Evolutionary conservation across 2,888 invertebrate species (phyloP).

Genomic region (Apamea anceps): DNA sequence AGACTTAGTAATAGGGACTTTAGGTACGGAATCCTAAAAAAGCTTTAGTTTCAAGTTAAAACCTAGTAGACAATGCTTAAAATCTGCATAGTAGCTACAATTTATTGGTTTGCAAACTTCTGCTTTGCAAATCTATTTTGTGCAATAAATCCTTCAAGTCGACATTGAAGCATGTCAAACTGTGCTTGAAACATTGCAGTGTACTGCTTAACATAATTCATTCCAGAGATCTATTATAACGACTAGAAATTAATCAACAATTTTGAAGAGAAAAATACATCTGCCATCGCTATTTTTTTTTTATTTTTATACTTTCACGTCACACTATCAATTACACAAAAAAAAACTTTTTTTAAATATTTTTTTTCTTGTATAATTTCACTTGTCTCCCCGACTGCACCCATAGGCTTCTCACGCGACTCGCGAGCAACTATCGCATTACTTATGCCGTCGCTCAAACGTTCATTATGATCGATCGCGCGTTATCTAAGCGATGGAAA

Average conservation of each 20-base stretch:
- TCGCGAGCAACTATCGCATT: slow-evolving; percentile 51
- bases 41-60: slow-evolving; percentile 21
- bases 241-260: slow-evolving; percentile 2
- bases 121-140: slow-evolving; percentile 55
- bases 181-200: slow-evolving; percentile 51
- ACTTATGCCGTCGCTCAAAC: slow-evolving; percentile 56
- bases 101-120: slow-evolving; percentile 55
- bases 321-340: neutral
- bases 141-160: slow-evolving; percentile 54
- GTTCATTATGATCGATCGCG: slow-evolving; percentile 64
- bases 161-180: slow-evolving; percentile 53
- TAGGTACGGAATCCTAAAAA: slow-evolving; percentile 1
- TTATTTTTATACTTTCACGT: neutral
- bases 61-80: slow-evolving; percentile 30
- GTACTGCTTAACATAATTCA: slow-evolving; percentile 32
- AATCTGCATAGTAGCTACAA: slow-evolving; percentile 44
- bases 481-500: slow-evolving; percentile 64
- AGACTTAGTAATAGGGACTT: neutral
- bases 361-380: neutral
- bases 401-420: slow-evolving; percentile 52
- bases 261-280: neutral
- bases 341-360: neutral
- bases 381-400: slow-evolving; percentile 47
- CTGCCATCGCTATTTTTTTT: no score
- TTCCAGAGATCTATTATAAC: slow-evolving; percentile 19